Evolutionary conservation across 1,140 invertebrate genomes (phyloP), one percentile per base, ranked within the genome.

Genomic region (Asbolus verrucosus): DNA sequence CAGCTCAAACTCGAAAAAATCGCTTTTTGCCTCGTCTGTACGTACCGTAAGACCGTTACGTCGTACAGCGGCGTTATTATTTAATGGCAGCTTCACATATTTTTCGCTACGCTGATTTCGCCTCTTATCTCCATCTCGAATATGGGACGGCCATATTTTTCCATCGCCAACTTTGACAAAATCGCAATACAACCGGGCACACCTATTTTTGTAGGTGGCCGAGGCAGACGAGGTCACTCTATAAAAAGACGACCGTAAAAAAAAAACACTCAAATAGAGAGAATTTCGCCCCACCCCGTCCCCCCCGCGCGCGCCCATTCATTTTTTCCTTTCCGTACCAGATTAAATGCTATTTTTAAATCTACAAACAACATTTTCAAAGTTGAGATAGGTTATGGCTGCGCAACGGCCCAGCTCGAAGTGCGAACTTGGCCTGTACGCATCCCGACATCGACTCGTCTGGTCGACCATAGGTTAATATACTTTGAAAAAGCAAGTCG

Each of bases 281-380:
- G n/a, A n/a, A n/a, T n/a, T n/a, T n/a, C 5, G 33, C 33, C 33
- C 33, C 33, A 8, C 9, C n/a, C n/a, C 46, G 19, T n/a, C 21
- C 43, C 59, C 46, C 46, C 19, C 46, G 46, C 59, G 11, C 11
- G 14, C 54, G 15, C 38, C n/a, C 38, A 4, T 69, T 60, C 65
- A 66, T 73, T 73, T 70, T 75, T 72, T 73, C 65, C 62, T 46
- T 43, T 43, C 62, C 67, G 68, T 75, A 71, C 74, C 74, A 77
- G 76, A 77, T 77, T 75, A 76, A 75, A 73, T 61, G 73, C 72
- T 78, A 78, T 78, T 78, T 78, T 78, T 78, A 78, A 78, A 76
- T 67, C 76, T 71, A 72, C 71, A 73, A 78, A 73, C 75, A 78
- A 78, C 76, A 78, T 76, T 78, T 78, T 78, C 75, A 75, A 75